Conservation (phyloP, 1,140 invertebrate genomes). For the Olivierus martensii region DNA sequence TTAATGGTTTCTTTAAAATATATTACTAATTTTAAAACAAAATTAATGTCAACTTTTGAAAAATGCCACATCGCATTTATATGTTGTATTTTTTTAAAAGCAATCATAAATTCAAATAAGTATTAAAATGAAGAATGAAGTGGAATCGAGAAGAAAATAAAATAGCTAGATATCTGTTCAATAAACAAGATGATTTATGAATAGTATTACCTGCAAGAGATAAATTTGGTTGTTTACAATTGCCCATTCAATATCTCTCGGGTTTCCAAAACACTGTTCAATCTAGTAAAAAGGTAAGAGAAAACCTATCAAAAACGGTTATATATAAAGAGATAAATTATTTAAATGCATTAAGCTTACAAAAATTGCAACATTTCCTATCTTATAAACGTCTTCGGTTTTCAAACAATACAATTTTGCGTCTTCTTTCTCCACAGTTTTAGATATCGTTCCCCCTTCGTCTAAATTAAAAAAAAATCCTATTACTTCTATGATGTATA, state of each 20-base stretch:
- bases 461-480: no score
- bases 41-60: no score
- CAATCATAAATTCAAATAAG: not conserved
- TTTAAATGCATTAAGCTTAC: not conserved
- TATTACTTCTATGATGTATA: no score
- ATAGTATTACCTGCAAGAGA: conserved; percentile 8
- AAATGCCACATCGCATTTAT: no score
- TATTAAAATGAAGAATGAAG: not conserved
- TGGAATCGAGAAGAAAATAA: not conserved
- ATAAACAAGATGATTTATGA: no score
- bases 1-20: no score
- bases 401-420: not conserved
- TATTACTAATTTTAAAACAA: no score
- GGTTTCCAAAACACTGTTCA: conserved; percentile 5
- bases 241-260: conserved; percentile 21
- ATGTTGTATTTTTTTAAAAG: no score
- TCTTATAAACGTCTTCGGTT: conserved; percentile 1
- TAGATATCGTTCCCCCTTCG: no score
- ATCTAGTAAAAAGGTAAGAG: conserved; percentile 3
- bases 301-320: not conserved
- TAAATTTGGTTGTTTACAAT: conserved; percentile 2
- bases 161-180: no score
- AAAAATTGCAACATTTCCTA: conserved; percentile 4
- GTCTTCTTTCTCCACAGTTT: no score
- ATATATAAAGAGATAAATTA: not conserved